Percentiles rank a stretch among this genome's conserved stretches.
phyloP scores from a whole-genome alignment of 2,888 invertebrate genomes.

The Nymphalis urticae region DNA sequence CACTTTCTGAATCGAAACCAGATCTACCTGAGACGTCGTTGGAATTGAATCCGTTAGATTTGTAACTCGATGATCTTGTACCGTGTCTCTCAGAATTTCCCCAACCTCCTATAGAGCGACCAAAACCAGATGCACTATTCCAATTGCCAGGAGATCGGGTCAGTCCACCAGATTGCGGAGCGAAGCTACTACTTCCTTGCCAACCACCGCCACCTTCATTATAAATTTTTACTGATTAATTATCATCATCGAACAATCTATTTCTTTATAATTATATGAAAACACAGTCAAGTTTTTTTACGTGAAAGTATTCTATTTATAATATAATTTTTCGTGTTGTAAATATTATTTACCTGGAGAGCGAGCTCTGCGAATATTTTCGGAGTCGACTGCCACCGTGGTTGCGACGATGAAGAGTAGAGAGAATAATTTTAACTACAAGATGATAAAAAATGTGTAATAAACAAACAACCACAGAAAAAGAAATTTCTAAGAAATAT shows the following conservation, averaged over 20 bases:
- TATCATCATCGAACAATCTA: too few relatives aligned
- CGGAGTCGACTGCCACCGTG: not conserved
- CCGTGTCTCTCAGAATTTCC: not conserved
- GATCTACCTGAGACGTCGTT: not conserved
- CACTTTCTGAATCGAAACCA: not conserved
- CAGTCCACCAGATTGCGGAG: not conserved
- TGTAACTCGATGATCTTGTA: not conserved
- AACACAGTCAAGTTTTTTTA: too few relatives aligned
- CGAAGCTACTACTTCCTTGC: not conserved
- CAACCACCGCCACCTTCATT: slow-evolving; percentile 3
- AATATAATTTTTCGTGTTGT: not conserved
- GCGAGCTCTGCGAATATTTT: not conserved
- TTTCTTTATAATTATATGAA: too few relatives aligned
- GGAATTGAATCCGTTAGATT: not conserved
- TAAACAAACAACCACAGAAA: not conserved
- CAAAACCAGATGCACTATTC: not conserved
- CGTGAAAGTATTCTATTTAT: too few relatives aligned
- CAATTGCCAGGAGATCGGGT: not conserved
- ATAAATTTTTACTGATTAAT: not conserved
- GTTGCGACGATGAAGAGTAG: not conserved
- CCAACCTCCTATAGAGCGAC: slow-evolving; percentile 1
- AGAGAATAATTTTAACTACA: not conserved
- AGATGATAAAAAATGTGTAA: not conserved
- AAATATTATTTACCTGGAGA: slow-evolving; percentile 2
- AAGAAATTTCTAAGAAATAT: too few relatives aligned